A percentile compares a stretch with the other conserved stretches of the same genome.
Evolutionary conservation across 2,797 vertebrate genomes (phyloP).

Genomic region (Catostomus latipinnis): DNA sequence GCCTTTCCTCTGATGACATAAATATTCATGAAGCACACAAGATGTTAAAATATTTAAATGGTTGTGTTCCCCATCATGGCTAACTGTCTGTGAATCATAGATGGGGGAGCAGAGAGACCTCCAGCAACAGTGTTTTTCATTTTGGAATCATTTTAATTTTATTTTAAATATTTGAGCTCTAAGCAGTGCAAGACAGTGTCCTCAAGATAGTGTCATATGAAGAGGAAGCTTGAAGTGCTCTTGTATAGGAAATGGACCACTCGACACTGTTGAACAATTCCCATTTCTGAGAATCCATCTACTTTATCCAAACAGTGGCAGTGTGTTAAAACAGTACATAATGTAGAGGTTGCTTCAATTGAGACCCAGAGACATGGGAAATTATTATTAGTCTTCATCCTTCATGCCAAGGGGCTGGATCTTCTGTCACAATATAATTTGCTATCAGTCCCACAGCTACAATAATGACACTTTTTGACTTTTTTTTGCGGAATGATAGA

Average conservation of each 20-base stretch:
- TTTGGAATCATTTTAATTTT: background rate
- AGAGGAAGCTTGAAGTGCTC: background rate
- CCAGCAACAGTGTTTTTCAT: background rate
- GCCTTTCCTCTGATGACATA: conserved; percentile 45
- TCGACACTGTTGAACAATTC: background rate
- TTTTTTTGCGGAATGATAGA: too few relatives aligned
- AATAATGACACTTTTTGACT: too few relatives aligned
- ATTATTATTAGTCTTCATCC: background rate
- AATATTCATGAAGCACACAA: conserved; percentile 58
- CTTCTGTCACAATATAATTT: background rate
- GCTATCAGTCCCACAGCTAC: background rate
- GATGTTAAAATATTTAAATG: conserved; percentile 60
- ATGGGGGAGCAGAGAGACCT: conserved; percentile 38
- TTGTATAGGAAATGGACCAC: conserved; percentile 5
- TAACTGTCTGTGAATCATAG: conserved; percentile 55
- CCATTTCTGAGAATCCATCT: background rate
- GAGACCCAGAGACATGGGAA: background rate
- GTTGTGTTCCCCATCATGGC: conserved; percentile 57
- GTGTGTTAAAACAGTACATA: background rate
- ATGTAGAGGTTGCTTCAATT: background rate
- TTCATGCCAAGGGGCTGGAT: background rate
- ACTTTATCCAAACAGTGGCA: background rate
- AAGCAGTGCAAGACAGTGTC: background rate
- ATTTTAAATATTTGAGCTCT: conserved; percentile 2
- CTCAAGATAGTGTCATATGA: background rate